These are phyloP conservation scores for Calameuta pallipes DNA, from an alignment of 2,888 invertebrate genomes.

Conservation along the genomic window DNA sequence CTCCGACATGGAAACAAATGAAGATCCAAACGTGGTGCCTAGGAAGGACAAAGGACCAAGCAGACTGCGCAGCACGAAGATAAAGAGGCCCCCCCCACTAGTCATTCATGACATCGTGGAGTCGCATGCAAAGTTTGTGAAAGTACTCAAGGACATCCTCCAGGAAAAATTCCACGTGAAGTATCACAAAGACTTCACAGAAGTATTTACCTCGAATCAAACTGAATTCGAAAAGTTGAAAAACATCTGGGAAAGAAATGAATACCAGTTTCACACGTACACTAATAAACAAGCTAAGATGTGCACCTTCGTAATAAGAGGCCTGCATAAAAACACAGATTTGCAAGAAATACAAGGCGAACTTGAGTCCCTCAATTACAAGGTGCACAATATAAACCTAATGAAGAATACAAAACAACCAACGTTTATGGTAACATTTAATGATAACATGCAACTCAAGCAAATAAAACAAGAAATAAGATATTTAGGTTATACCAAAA, in stretches of 20 bases:
- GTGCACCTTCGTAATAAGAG: conserved; percentile 2
- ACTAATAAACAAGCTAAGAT: not conserved
- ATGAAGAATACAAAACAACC: conserved; percentile 10
- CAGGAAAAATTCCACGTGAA: conserved; percentile 20
- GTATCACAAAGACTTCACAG: conserved; percentile 19
- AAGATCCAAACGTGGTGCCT: too few species aligned
- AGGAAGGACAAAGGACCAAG: too few species aligned
- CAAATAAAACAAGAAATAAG: conserved; percentile 1
- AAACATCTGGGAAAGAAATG: conserved; percentile 13
- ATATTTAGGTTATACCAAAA: not conserved
- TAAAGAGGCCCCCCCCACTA: conserved; percentile 18
- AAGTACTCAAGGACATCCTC: conserved; percentile 8
- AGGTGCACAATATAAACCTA: not conserved
- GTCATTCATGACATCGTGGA: conserved; percentile 19
- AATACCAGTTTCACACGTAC: conserved; percentile 3
- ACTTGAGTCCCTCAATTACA: not conserved
- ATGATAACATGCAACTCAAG: not conserved
- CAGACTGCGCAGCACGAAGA: not conserved
- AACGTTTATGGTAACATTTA: not conserved
- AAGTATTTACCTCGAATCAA: conserved; percentile 18
- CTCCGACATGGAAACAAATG: too few species aligned
- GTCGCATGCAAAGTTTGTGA: conserved; percentile 11
- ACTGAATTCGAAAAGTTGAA: conserved; percentile 11
- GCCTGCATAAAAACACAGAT: not conserved
- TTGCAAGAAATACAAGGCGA: not conserved